Evolutionary conservation across 2,113 vertebrate species (phyloP).

Genomic region (Willisornis vidua): DNA sequence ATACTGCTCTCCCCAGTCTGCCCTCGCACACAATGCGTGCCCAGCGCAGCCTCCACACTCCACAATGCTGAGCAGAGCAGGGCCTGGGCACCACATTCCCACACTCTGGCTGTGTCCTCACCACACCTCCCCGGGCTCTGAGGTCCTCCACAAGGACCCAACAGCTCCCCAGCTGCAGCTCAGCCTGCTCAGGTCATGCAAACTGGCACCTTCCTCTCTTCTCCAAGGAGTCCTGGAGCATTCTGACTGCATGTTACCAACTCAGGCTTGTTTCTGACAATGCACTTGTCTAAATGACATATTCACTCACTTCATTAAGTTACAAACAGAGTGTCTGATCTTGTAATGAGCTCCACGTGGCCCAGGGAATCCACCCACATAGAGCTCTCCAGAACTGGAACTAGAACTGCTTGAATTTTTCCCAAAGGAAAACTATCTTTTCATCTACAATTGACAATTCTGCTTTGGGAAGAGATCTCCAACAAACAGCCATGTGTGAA

Average conservation of each 20-base stretch:
- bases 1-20: constrained; percentile 18
- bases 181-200: accelerated
- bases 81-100: neutral
- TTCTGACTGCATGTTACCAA: accelerated
- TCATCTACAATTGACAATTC: neutral
- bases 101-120: accelerated
- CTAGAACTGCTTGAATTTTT: neutral
- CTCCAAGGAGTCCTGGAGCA: accelerated
- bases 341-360: neutral
- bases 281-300: neutral
- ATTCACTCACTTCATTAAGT: neutral
- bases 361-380: neutral
- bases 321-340: neutral
- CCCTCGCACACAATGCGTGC: neutral
- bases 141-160: neutral
- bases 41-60: accelerated
- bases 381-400: neutral
- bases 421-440: neutral
- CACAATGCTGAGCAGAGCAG: neutral
- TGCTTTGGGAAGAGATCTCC: neutral
- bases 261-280: neutral
- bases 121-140: neutral
- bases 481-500: neutral
- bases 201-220: accelerated
- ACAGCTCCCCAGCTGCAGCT: neutral